Conservation (phyloP, 2,797 vertebrate species). For the Gymnoscopelus braueri region DNA sequence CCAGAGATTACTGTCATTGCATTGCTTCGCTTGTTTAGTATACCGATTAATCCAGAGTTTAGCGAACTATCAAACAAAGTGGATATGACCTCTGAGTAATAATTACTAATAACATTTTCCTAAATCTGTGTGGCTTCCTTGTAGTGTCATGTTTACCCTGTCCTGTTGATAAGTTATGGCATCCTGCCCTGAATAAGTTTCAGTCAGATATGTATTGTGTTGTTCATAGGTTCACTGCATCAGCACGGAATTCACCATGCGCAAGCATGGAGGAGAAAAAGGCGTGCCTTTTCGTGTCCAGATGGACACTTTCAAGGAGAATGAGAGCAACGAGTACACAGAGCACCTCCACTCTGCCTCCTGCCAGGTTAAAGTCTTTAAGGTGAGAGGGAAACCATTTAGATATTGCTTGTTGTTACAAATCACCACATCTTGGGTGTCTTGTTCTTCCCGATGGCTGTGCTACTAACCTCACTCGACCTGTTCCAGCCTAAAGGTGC, state of each 20-base stretch:
- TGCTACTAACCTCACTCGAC: conserved; percentile 5
- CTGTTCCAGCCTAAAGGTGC: conserved; percentile 86
- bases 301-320: conserved; percentile 96
- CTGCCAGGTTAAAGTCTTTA: conserved; percentile 99
- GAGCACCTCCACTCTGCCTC: conserved; percentile 98
- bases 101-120: conserved; percentile 15
- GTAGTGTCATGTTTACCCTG: too few relatives aligned
- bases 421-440: background rate
- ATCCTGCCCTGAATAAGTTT: background rate
- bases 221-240: conserved; percentile 92
- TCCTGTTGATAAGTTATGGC: background rate
- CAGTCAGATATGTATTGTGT: background rate
- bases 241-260: conserved; percentile 97
- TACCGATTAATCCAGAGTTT: conserved; percentile 14
- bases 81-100: conserved; percentile 11
- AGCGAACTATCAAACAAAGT: conserved; percentile 4
- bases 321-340: conserved; percentile 89
- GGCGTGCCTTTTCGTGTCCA: conserved; percentile 95
- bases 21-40: conserved; percentile 13
- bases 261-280: conserved; percentile 96
- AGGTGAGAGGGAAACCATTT: conserved; percentile 77
- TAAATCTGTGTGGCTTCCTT: conserved; percentile 3
- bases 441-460: background rate
- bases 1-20: background rate
- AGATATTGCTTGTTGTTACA: background rate